Base-by-base conservation (phyloP, 2,888 invertebrate species). In the Agelastica alni region DNA sequence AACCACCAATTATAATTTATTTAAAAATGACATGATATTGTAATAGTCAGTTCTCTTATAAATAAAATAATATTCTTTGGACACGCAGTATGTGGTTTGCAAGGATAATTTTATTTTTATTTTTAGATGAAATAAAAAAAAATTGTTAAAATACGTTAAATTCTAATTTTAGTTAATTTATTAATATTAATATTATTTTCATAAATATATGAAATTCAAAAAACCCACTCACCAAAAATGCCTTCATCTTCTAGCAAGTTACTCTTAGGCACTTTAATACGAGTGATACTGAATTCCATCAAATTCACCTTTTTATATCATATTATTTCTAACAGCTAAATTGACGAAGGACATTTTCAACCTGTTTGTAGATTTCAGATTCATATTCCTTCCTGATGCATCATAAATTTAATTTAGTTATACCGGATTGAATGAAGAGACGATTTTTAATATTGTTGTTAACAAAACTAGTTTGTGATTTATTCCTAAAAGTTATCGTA, bases 261-360 rank as follows among this genome's bases (percentile, higher is more conserved):
- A 43, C 36, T 49, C 51, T 48, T 17, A 49, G 54, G 52, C 46
- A 59, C 56, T 41, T 45, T 41, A 39, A 59, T 52, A 51, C 51
- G 44, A 58, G 53, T 58, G 58, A 58, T 58, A 26, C 34, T 41
- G 10, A 18, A 52, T 48, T 31, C 20, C 22, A 20, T 7, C 32
- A 42, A 48, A 46, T 43, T 52, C 46, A 36, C 51, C 49, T 51
- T 56, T 55, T 51, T 55, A 39, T 39, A 39, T 20, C 16, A 36
- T 36, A 7, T 2, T 20, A 39, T 39, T 14, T 12, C 37, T 12
- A 39, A 10, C 37, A 39, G 12, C 17, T 39, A 10, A 9, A 12
- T 6, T 4, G 37, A 39, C 12, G 37, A 39, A 39, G 37, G 37
- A n/a, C 37, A 43, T 17, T 49, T 59, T 51, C 31, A 51, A 51